Conservation (phyloP, 2,113 vertebrate species). For the Mirounga angustirostris region DNA sequence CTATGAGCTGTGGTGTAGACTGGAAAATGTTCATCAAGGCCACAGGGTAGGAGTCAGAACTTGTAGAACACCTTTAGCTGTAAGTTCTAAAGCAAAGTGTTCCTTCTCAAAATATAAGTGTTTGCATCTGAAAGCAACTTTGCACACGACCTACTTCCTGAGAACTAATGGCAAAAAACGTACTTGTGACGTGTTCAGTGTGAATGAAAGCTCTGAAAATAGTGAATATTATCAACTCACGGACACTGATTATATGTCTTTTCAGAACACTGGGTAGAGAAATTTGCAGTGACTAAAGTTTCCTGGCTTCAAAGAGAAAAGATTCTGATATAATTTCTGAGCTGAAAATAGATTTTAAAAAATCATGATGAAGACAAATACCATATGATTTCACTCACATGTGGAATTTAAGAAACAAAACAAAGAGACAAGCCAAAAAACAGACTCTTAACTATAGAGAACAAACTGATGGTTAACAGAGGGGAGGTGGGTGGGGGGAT, state of each 20-base stretch:
- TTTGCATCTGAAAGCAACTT: neutral
- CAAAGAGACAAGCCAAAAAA: neutral
- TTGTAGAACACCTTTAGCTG: neutral
- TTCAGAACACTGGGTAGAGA: neutral
- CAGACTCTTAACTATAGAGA: neutral
- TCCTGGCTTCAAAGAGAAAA: neutral
- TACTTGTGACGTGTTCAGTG: neutral
- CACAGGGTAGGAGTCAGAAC: neutral
- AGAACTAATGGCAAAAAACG: neutral
- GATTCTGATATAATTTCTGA: slow-evolving; percentile 32
- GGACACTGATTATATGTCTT: neutral
- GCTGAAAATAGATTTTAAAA: slow-evolving; percentile 18
- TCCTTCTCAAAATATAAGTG: neutral
- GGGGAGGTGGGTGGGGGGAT: neutral
- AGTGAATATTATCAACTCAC: neutral
- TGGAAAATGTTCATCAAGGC: neutral
- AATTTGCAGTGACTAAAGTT: neutral
- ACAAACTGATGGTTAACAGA: neutral
- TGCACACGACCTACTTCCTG: neutral
- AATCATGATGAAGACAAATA: neutral
- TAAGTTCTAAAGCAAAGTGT: neutral
- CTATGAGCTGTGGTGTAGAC: neutral
- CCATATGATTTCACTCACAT: neutral
- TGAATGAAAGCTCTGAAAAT: neutral
- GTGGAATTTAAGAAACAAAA: neutral